phyloP scores from a whole-genome alignment of 2,888 invertebrate species.

The Toxonevra muliebris region DNA sequence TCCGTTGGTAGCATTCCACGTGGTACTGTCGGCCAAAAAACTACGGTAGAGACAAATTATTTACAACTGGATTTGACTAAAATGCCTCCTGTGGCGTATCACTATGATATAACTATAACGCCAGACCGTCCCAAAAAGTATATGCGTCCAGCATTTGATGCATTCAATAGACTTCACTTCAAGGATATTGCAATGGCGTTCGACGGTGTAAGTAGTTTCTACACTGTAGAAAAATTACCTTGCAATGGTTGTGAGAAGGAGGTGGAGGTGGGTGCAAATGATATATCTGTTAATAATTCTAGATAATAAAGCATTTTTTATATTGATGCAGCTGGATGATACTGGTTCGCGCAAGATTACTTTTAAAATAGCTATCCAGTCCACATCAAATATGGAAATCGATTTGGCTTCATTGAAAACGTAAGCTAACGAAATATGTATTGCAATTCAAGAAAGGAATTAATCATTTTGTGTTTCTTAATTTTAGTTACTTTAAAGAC shows the following conservation, averaged over 20 bases:
- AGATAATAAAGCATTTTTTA: neutral
- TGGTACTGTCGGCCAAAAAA: slow-evolving; percentile 62
- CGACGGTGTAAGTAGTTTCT: slow-evolving; percentile 78
- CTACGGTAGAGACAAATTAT: slow-evolving; percentile 73
- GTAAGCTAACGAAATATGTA: slow-evolving; percentile 42
- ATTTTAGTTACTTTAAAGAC: slow-evolving; percentile 52
- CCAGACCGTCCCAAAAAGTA: slow-evolving; percentile 77
- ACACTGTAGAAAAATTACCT: slow-evolving; percentile 55
- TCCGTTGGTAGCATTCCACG: slow-evolving; percentile 44
- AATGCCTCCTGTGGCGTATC: slow-evolving; percentile 68
- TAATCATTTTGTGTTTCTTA: neutral
- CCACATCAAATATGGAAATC: slow-evolving; percentile 48
- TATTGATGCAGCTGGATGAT: slow-evolving; percentile 48
- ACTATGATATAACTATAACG: slow-evolving; percentile 83
- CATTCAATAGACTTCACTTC: slow-evolving; percentile 60
- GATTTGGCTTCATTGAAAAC: slow-evolving; percentile 53
- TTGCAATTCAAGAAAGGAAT: neutral
- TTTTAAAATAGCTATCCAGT: slow-evolving; percentile 53
- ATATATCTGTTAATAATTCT: neutral
- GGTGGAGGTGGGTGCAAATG: slow-evolving; percentile 46
- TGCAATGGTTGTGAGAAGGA: slow-evolving; percentile 33
- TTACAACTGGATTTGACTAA: slow-evolving; percentile 68
- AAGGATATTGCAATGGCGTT: slow-evolving; percentile 71
- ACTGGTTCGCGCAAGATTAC: slow-evolving; percentile 41
- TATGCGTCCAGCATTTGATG: slow-evolving; percentile 66